These are phyloP conservation scores for Panthera tigris DNA, from an alignment of 2,113 vertebrate species.

Conservation along the genomic window DNA sequence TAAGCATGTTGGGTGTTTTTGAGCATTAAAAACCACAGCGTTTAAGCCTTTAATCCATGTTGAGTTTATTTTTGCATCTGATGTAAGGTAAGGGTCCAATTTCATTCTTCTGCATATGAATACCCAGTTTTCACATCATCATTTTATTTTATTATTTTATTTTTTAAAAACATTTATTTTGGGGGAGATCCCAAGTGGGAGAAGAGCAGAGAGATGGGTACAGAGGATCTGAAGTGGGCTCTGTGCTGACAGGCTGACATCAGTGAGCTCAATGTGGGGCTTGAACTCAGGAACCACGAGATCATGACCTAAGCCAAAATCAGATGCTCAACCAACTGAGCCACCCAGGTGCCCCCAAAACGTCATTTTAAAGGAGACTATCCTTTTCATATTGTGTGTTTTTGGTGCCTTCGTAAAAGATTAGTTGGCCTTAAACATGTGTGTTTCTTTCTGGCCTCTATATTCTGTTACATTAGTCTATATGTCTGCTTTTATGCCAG, in stretches of 20 bases:
- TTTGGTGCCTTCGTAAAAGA: not conserved
- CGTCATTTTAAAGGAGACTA: not conserved
- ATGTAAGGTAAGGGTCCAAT: not conserved
- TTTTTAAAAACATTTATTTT: too few relatives aligned
- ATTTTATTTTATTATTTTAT: too few relatives aligned
- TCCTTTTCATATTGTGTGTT: not conserved
- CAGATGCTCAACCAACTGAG: too few relatives aligned
- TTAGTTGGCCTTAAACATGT: not conserved
- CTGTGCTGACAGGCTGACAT: too few relatives aligned
- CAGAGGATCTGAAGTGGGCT: too few relatives aligned
- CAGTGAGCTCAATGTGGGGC: too few relatives aligned
- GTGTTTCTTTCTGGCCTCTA: not conserved
- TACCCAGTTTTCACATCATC: not conserved
- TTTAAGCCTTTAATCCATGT: not conserved
- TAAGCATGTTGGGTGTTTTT: not conserved
- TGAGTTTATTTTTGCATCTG: not conserved
- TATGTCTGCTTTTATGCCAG: not conserved
- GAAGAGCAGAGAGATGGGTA: too few relatives aligned
- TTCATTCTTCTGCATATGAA: not conserved
- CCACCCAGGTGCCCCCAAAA: too few relatives aligned
- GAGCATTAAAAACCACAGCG: not conserved
- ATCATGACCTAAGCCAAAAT: too few relatives aligned
- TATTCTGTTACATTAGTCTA: not conserved
- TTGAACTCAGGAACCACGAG: too few relatives aligned
- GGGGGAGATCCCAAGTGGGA: too few relatives aligned